phyloP scores from a whole-genome alignment of 2,797 vertebrate genomes.

The Aulostomus chinensis region DNA sequence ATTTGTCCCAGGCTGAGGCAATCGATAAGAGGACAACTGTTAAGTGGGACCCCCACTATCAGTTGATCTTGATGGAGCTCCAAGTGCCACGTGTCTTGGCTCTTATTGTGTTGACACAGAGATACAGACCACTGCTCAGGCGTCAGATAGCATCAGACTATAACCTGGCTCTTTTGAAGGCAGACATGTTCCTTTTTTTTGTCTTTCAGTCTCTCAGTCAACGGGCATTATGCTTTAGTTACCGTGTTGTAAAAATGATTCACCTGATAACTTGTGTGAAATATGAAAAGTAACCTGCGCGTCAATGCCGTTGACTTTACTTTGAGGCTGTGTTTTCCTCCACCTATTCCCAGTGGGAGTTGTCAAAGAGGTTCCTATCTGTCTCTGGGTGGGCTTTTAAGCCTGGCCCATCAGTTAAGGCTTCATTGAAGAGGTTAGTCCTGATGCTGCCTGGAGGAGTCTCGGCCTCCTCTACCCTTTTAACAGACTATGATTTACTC shows the following conservation, averaged over 20 bases:
- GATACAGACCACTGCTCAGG: conserved; percentile 44
- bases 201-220: conserved; percentile 7
- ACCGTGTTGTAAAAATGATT: conserved; percentile 27
- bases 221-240: conserved; percentile 27
- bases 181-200: conserved; percentile 10
- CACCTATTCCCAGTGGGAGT: conserved; percentile 30
- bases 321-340: conserved; percentile 34
- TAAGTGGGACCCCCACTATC: conserved; percentile 54
- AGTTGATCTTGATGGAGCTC: conserved; percentile 58
- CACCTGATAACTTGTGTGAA: conserved; percentile 18
- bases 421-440: conserved; percentile 74
- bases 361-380: conserved; percentile 65
- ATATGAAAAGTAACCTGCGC: conserved; percentile 12
- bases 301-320: conserved; percentile 29
- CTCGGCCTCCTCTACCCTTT: conserved; percentile 56
- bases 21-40: conserved; percentile 51
- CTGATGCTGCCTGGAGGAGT: conserved; percentile 58
- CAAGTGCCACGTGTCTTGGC: conserved; percentile 58
- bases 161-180: conserved; percentile 68
- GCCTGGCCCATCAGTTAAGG: conserved; percentile 83
- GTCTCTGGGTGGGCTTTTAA: conserved; percentile 77
- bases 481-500: conserved; percentile 63
- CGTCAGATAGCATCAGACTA: conserved; percentile 73
- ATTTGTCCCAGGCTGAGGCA: conserved; percentile 1
- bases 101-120: conserved; percentile 64